A percentile compares a stretch with the other conserved stretches of the same genome.
Evolutionary conservation across 1,140 invertebrate genomes (phyloP).

Genomic region (Elymnias hypermnestra): DNA sequence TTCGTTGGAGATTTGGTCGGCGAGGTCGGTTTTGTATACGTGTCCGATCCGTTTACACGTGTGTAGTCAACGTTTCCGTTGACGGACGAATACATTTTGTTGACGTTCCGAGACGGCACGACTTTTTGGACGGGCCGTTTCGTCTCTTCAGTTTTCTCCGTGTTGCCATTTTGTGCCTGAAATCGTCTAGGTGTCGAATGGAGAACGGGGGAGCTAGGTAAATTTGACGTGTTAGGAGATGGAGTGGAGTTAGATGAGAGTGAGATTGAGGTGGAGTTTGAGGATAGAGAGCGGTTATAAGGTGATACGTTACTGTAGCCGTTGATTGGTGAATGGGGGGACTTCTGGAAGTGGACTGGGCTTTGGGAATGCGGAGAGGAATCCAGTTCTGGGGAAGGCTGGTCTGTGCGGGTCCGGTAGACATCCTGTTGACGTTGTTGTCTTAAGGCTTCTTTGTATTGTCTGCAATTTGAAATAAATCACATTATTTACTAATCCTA

Average conservation of each 20-base stretch:
- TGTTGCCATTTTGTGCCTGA: conserved; percentile 55
- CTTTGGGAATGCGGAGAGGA: conserved; percentile 54
- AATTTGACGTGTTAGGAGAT: conserved; percentile 39
- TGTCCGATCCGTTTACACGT: conserved; percentile 65
- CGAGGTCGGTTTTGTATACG: conserved; percentile 84
- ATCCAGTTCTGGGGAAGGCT: conserved; percentile 65
- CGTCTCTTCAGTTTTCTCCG: conserved; percentile 51
- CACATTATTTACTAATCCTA: not conserved
- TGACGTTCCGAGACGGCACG: conserved; percentile 75
- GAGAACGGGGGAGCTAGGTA: conserved; percentile 61
- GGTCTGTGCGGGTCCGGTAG: conserved; percentile 79
- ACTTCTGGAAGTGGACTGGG: conserved; percentile 53
- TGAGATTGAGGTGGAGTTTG: no score
- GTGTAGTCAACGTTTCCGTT: conserved; percentile 60
- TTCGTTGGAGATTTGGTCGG: conserved; percentile 79
- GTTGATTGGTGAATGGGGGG: conserved; percentile 69
- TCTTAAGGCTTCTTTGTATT: conserved; percentile 91
- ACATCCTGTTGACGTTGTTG: conserved; percentile 89
- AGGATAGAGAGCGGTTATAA: conserved; percentile 52
- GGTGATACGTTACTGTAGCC: conserved; percentile 66
- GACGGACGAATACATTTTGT: conserved; percentile 56
- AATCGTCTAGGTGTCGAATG: conserved; percentile 65
- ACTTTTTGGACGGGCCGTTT: conserved; percentile 79
- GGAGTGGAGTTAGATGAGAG: conserved; percentile 32
- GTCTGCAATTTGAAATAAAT: conserved; percentile 73